Evolutionary conservation across 2,113 vertebrate genomes (phyloP), one percentile per base, ranked within the genome.

Genomic region (Pterocles orientalis): DNA sequence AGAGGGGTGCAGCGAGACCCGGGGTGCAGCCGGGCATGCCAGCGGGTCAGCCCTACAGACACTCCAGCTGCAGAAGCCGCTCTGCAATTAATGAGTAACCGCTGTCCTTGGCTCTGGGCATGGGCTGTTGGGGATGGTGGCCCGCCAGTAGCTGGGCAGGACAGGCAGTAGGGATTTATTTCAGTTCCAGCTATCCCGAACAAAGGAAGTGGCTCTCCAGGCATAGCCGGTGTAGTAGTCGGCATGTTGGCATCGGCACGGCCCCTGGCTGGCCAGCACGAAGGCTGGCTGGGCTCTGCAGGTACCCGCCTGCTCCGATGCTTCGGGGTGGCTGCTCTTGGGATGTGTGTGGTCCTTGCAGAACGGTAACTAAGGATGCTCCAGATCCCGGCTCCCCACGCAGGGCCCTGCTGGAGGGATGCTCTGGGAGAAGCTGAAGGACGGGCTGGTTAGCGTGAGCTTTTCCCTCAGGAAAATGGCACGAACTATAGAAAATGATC

Each of bases 21-120:
- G 68, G 88, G 87, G 31, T 12, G 70, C 34, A 16, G 43, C 66
- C 1, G 3, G 79, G 65, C 81, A 12, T 2, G 4, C 43, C 0
- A 2, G 41, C 2, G 1, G 57, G 20, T 28, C 79, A 51, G 69
- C 80, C 47, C 10, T 3, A 57, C 7, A 75, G 72, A 78, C 92
- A 95, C 65, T 58, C 88, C 86, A 90, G 76, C 90, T 86, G 75
- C 89, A 80, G 84, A 92, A 89, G 56, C 82, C 2, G 1, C 89
- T 18, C n/a, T 69, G 69, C 75, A 71, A 86, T 95, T 93, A 96
- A 95, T 93, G 51, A 95, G 80, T 89, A 95, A 95, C 85, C 2
- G 4, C 71, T 81, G 85, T 29, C 60, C 84, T 93, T 54, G 50
- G 81, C 79, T 61, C 10, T 0, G 4, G 54, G 71, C 75, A 14